Conservation (phyloP, 2,113 vertebrate genomes). For the Nematolebias whitei region DNA sequence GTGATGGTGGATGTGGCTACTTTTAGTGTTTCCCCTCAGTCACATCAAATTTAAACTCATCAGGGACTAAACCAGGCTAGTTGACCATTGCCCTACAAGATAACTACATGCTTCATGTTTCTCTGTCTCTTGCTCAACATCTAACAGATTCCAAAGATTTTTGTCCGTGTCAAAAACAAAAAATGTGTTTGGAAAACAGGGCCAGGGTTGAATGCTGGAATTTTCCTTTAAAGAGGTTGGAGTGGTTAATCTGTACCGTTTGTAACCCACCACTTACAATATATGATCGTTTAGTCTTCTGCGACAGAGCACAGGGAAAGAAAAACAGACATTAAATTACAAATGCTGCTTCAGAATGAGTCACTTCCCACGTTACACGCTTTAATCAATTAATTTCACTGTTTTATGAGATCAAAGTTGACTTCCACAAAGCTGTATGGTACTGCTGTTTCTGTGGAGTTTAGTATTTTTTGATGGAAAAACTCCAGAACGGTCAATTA, state of each 20-base stretch:
- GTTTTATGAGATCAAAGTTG: too few species aligned
- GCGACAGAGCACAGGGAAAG: conserved; percentile 55
- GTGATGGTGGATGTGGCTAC: background rate
- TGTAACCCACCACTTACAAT: conserved; percentile 79
- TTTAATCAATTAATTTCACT: too few species aligned
- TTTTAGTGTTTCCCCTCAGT: background rate
- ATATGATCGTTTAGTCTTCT: conserved; percentile 80
- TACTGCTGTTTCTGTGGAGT: too few species aligned
- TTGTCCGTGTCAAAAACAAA: background rate
- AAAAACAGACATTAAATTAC: conserved; percentile 40
- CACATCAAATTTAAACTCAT: background rate
- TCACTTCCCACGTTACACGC: conserved; percentile 5
- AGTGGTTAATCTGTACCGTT: conserved; percentile 48
- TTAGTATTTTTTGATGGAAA: too few species aligned
- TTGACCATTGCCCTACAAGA: background rate
- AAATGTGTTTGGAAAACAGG: background rate
- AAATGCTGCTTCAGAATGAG: conserved; percentile 9
- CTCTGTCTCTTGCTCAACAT: background rate
- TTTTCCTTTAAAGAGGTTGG: conserved; percentile 20
- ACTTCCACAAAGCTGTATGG: too few species aligned
- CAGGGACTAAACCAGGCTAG: background rate
- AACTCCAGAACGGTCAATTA: too few species aligned
- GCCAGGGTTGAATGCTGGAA: background rate
- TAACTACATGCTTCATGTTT: background rate
- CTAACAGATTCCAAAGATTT: background rate